Evolutionary conservation across 2,888 invertebrate species (phyloP).

Genomic region (Scrobipalpa costella): DNA sequence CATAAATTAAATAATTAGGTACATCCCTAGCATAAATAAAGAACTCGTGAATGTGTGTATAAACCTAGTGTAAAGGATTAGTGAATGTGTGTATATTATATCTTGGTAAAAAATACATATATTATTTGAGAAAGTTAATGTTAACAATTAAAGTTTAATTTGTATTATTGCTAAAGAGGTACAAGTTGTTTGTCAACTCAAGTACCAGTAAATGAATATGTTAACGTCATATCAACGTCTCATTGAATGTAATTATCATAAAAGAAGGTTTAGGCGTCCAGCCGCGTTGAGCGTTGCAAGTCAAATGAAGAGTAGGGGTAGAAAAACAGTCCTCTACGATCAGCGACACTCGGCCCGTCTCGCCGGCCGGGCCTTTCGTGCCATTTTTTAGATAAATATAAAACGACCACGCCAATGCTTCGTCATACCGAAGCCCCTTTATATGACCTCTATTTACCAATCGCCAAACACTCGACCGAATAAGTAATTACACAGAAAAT

Average conservation of each 20-base stretch:
- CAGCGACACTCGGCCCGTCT: constrained; percentile 19
- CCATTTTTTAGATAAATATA: constrained; percentile 69
- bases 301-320: constrained; percentile 21
- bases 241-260: not conserved
- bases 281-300: not conserved
- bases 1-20: too few relatives aligned
- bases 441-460: constrained; percentile 65
- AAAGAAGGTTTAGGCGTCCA: not conserved
- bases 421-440: constrained; percentile 50
- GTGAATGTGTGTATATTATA: not conserved
- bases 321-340: constrained; percentile 8
- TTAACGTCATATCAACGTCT: not conserved
- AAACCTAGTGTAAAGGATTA: too few relatives aligned
- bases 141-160: not conserved
- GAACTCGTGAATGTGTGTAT: too few relatives aligned
- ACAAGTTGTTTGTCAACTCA: constrained; percentile 1
- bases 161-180: not conserved
- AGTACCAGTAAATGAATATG: not conserved
- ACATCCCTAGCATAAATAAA: too few relatives aligned
- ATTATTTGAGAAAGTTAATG: not conserved
- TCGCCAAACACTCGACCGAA: constrained; percentile 42
- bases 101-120: not conserved
- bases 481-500: constrained; percentile 71
- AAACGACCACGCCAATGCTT: constrained; percentile 67
- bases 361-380: constrained; percentile 60